Evolutionary conservation across 2,888 invertebrate species (phyloP).

Genomic region (Hirtodrosophila alboralis): DNA sequence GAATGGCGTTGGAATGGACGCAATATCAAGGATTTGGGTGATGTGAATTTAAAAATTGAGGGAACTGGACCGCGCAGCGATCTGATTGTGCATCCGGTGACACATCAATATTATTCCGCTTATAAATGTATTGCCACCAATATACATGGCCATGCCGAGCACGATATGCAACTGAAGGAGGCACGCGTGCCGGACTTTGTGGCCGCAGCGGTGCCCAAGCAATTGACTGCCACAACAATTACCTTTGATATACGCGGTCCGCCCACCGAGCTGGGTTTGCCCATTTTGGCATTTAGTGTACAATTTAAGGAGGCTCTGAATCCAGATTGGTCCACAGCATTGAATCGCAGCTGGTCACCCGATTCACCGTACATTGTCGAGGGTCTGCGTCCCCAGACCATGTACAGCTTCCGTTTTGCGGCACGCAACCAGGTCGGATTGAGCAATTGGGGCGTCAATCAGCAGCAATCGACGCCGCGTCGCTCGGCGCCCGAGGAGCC

Average conservation of each 20-base stretch:
- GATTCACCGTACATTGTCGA: slow-evolving; percentile 93
- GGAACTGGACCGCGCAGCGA: slow-evolving; percentile 90
- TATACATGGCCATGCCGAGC: slow-evolving; percentile 88
- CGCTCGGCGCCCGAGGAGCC: slow-evolving; percentile 91
- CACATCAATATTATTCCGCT: slow-evolving; percentile 88
- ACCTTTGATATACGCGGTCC: slow-evolving; percentile 92
- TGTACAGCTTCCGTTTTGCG: slow-evolving; percentile 92
- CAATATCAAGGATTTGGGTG: slow-evolving; percentile 85
- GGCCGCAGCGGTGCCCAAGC: slow-evolving; percentile 87
- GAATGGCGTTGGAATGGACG: slow-evolving; percentile 89
- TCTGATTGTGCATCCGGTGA: slow-evolving; percentile 88
- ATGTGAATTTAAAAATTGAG: slow-evolving; percentile 86
- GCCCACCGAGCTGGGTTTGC: slow-evolving; percentile 89
- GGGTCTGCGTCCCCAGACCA: slow-evolving; percentile 89
- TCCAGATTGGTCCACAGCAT: slow-evolving; percentile 88
- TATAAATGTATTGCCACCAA: slow-evolving; percentile 94
- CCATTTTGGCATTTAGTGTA: slow-evolving; percentile 89
- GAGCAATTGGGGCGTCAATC: slow-evolving; percentile 89
- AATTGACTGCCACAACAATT: slow-evolving; percentile 93
- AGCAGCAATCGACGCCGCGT: slow-evolving; percentile 89
- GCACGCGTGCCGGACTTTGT: slow-evolving; percentile 89
- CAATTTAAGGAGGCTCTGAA: slow-evolving; percentile 89
- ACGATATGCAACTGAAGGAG: slow-evolving; percentile 89
- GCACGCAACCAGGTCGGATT: slow-evolving; percentile 93
- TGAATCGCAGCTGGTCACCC: slow-evolving; percentile 91